These are phyloP conservation scores for Vulpes ferrilata DNA, from an alignment of 2,113 vertebrate species.

Conservation along the genomic window DNA sequence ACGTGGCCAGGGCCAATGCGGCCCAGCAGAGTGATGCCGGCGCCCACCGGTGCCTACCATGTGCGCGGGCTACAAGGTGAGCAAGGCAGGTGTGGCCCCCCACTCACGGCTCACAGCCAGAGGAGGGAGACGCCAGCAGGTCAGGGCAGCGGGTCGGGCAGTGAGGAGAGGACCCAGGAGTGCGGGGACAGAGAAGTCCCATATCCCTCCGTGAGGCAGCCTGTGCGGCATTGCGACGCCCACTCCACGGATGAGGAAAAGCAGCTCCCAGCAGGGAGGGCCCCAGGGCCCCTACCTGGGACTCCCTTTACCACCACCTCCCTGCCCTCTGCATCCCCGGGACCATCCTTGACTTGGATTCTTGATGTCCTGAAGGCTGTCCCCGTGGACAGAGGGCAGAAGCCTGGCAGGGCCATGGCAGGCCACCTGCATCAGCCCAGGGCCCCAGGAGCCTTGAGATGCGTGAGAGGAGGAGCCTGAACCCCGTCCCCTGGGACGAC, in stretches of 20 bases:
- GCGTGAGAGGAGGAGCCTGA: not conserved
- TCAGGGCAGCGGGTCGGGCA: rapidly evolving
- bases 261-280: not conserved
- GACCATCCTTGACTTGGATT: not conserved
- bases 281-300: not conserved
- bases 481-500: not conserved
- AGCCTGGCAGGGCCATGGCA: not conserved
- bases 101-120: not conserved
- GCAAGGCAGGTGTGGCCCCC: not conserved
- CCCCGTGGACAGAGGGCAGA: not conserved
- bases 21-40: rapidly evolving
- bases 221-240: rapidly evolving
- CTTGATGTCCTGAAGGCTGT: not conserved
- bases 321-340: not conserved
- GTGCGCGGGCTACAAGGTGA: not conserved
- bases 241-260: not conserved
- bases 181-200: rapidly evolving
- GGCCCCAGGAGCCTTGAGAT: not conserved
- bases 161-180: not conserved
- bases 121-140: not conserved
- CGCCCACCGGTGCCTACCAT: rapidly evolving
- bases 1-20: rapidly evolving
- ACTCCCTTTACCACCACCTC: not conserved
- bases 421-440: rapidly evolving
- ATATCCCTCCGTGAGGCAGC: not conserved